Percentiles rank a stretch among this genome's conserved stretches.
phyloP scores from a whole-genome alignment of 2,888 invertebrate genomes.

The Temnothorax rugatulus region DNA sequence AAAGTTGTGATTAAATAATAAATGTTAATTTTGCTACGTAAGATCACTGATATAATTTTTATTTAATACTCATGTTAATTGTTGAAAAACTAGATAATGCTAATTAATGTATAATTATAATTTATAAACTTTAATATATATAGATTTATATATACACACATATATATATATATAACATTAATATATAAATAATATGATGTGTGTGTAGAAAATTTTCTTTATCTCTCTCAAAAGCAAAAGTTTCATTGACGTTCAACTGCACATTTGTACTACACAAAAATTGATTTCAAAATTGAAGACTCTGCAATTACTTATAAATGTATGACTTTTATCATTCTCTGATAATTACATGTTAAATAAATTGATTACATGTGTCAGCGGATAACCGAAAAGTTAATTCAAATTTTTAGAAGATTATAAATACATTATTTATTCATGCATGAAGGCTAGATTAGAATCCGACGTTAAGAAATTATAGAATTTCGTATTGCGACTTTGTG shows the following conservation, averaged over 20 bases:
- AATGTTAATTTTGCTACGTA: neutral
- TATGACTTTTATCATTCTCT: neutral
- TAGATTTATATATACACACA: too few species aligned
- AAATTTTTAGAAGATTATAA: neutral
- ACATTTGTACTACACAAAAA: neutral
- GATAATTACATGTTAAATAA: neutral
- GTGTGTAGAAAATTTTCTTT: neutral
- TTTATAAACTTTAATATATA: neutral
- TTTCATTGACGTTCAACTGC: too few species aligned
- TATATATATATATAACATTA: neutral
- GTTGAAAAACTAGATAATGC: neutral
- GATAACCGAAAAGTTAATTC: neutral
- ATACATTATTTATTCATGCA: constrained; percentile 13
- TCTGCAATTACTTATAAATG: neutral
- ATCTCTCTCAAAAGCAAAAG: too few species aligned
- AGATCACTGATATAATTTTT: neutral
- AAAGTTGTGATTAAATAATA: neutral
- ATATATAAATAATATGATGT: neutral
- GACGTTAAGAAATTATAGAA: constrained; percentile 15
- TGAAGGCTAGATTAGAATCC: constrained; percentile 7
- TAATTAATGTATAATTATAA: neutral
- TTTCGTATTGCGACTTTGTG: neutral
- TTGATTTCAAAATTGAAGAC: neutral
- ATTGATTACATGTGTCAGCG: neutral
- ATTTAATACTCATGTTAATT: neutral